phyloP scores from a whole-genome alignment of 2,113 vertebrate genomes.

The Pseudonaja textilis region DNA sequence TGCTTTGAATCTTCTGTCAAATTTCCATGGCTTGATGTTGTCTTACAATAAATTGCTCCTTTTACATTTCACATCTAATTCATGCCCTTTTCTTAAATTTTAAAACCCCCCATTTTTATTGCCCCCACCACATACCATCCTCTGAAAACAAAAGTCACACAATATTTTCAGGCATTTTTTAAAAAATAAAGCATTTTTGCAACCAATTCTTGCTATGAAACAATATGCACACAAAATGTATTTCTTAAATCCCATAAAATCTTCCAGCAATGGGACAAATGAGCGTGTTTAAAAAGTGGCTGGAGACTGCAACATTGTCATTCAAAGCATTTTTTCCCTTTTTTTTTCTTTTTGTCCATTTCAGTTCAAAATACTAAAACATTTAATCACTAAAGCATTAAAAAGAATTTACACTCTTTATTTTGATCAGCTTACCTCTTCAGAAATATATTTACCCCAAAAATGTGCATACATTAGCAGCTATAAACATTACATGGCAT shows the following conservation, averaged over 20 bases:
- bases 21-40: constrained; percentile 97
- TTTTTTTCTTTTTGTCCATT: constrained; percentile 78
- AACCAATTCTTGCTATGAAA: constrained; percentile 90
- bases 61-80: constrained; percentile 77
- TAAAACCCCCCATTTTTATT: constrained; percentile 84
- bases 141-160: constrained; percentile 84
- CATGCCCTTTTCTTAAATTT: constrained; percentile 86
- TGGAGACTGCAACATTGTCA: constrained; percentile 71
- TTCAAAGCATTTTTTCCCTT: constrained; percentile 71
- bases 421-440: constrained; percentile 89
- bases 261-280: constrained; percentile 80
- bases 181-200: constrained; percentile 93
- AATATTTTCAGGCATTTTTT: constrained; percentile 89
- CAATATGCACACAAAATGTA: constrained; percentile 88
- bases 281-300: constrained; percentile 77
- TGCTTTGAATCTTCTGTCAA: constrained; percentile 89
- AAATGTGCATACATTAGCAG: constrained; percentile 97
- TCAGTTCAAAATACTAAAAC: constrained; percentile 87
- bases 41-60: constrained; percentile 88
- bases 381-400: constrained; percentile 87
- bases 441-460: constrained; percentile 93
- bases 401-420: constrained; percentile 87
- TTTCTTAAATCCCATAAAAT: constrained; percentile 84
- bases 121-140: constrained; percentile 87
- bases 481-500: constrained; percentile 92